A percentile compares a stretch with the other conserved stretches of the same genome.
phyloP scores from a whole-genome alignment of 2,888 invertebrate species.

The Mythimna pallens region DNA sequence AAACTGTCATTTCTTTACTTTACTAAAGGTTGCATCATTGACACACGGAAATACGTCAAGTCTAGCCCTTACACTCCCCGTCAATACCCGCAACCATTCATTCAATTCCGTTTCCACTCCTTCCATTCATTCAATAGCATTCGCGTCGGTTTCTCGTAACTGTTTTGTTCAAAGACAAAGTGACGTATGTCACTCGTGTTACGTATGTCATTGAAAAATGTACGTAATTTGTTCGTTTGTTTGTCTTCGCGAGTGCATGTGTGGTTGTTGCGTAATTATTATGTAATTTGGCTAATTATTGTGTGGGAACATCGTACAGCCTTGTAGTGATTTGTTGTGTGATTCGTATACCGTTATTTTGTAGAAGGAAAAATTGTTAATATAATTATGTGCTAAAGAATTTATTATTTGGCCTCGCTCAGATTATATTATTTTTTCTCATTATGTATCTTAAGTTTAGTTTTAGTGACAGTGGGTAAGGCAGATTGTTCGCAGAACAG shows the following conservation, averaged over 20 bases:
- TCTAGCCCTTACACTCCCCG: slow-evolving; percentile 20
- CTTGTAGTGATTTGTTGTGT: slow-evolving; percentile 45
- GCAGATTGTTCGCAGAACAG: no score
- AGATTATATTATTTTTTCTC: no score
- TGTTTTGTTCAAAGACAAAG: slow-evolving; percentile 48
- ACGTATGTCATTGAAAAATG: slow-evolving; percentile 58
- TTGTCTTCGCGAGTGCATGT: slow-evolving; percentile 34
- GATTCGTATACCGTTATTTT: slow-evolving; percentile 30
- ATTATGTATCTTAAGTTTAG: no score
- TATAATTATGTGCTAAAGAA: background rate
- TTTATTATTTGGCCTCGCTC: background rate
- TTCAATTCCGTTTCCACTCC: slow-evolving; percentile 42
- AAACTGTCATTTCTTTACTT: background rate
- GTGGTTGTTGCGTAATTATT: slow-evolving; percentile 50
- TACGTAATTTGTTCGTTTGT: slow-evolving; percentile 56
- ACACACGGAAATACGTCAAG: slow-evolving; percentile 19
- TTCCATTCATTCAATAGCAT: slow-evolving; percentile 49
- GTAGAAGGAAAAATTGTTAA: slow-evolving; percentile 10
- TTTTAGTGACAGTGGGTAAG: no score
- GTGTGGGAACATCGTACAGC: slow-evolving; percentile 53
- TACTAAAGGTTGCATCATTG: slow-evolving; percentile 30
- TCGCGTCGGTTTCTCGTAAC: slow-evolving; percentile 39
- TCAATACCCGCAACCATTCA: slow-evolving; percentile 48
- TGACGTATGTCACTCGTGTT: slow-evolving; percentile 55
- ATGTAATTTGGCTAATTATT: slow-evolving; percentile 60